phyloP scores from a whole-genome alignment of 2,113 vertebrate genomes.

The Puffinus mauretanicus region DNA sequence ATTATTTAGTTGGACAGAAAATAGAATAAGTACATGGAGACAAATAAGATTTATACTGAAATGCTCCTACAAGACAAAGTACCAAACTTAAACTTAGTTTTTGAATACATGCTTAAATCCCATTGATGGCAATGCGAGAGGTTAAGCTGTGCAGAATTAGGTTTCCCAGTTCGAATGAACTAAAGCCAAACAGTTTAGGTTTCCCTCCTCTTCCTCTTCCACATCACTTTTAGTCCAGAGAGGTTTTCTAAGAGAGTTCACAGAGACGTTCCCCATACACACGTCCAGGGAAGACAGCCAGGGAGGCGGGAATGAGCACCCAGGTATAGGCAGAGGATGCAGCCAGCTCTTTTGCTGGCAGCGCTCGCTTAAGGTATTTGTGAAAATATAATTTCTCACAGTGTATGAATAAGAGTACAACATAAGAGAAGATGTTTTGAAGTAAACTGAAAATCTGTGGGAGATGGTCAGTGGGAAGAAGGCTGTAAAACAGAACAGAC shows the following conservation, averaged over 20 bases:
- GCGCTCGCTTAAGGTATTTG: not conserved
- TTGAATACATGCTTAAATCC: not conserved
- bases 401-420: not conserved
- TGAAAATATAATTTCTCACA: not conserved
- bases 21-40: not conserved
- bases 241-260: not conserved
- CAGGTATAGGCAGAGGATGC: not conserved
- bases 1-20: not conserved
- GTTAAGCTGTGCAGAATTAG: not conserved
- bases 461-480: not conserved
- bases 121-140: not conserved
- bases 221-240: not conserved
- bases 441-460: not conserved
- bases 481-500: not conserved
- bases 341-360: not conserved
- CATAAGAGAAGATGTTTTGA: not conserved
- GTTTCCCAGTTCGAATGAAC: not conserved
- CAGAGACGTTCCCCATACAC: not conserved
- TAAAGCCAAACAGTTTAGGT: not conserved
- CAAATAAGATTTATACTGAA: not conserved
- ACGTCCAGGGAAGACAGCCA: fast-evolving
- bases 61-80: not conserved
- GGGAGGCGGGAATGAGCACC: not conserved
- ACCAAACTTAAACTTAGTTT: not conserved
- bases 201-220: not conserved